Conservation (phyloP, 2,797 vertebrate genomes). For the Coracias cyanogaster region DNA sequence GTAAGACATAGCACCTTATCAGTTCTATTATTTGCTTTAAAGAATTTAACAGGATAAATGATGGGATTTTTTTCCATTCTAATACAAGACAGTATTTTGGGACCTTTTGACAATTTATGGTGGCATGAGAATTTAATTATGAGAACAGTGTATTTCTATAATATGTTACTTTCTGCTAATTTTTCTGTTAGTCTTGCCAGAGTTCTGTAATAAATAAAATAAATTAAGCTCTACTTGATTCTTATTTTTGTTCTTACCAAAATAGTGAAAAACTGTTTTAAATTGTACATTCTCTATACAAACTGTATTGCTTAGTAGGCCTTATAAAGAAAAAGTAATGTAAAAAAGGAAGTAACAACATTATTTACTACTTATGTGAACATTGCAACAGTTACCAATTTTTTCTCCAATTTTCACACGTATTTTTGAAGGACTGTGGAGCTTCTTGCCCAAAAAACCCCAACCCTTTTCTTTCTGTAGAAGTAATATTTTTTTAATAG, state of each 20-base stretch:
- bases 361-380: neutral
- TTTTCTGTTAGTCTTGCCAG: neutral
- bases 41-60: neutral
- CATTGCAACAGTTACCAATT: neutral
- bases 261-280: neutral
- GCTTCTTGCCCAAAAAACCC: neutral
- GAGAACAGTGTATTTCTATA: neutral
- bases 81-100: neutral
- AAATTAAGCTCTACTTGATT: neutral
- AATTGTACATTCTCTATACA: neutral
- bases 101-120: neutral
- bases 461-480: neutral
- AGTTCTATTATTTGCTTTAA: neutral
- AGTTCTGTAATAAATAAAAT: neutral
- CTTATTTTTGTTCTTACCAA: neutral
- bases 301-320: neutral
- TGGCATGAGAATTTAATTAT: neutral
- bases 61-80: neutral
- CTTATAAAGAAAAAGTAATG: neutral
- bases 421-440: neutral
- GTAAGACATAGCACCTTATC: neutral
- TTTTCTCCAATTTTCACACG: neutral
- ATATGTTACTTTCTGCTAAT: neutral
- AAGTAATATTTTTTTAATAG: neutral
- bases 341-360: neutral